A percentile compares a stretch with the other conserved stretches of the same genome.
Conservation (phyloP, 53 echinoderm and acorn worm species). For the Temnopleurus reevesii region DNA sequence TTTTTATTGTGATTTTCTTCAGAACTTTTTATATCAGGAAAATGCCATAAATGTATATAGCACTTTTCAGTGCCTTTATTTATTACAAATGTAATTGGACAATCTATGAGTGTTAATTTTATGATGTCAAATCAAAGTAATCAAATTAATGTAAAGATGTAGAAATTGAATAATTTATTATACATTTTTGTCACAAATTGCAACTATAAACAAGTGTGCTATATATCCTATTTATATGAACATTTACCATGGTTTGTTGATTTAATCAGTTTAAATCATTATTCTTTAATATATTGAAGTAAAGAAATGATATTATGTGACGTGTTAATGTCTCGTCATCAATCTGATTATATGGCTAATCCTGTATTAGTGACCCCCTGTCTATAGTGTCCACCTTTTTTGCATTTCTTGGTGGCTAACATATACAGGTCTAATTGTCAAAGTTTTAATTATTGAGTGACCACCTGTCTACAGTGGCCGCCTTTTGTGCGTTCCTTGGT, state of each 20-base stretch:
- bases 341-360: no score
- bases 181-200: background rate
- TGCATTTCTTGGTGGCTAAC: no score
- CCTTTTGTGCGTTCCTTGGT: no score
- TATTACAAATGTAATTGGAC: background rate
- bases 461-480: no score
- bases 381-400: no score
- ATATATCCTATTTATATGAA: conserved; percentile 24
- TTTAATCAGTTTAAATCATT: background rate
- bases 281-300: background rate
- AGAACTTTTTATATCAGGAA: background rate
- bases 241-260: background rate
- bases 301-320: no score
- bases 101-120: background rate
- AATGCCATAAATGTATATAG: conserved; percentile 4
- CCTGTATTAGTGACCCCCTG: no score
- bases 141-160: background rate
- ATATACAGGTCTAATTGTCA: no score
- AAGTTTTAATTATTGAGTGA: no score
- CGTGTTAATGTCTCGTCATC: no score
- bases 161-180: background rate
- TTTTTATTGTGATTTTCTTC: background rate
- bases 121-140: background rate
- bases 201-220: conserved; percentile 6
- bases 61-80: conserved; percentile 45